Percentiles rank a stretch among this genome's conserved stretches.
Evolutionary conservation across 92 coral and sea anemone species (phyloP).

Genomic region (Siderastrea siderea): DNA sequence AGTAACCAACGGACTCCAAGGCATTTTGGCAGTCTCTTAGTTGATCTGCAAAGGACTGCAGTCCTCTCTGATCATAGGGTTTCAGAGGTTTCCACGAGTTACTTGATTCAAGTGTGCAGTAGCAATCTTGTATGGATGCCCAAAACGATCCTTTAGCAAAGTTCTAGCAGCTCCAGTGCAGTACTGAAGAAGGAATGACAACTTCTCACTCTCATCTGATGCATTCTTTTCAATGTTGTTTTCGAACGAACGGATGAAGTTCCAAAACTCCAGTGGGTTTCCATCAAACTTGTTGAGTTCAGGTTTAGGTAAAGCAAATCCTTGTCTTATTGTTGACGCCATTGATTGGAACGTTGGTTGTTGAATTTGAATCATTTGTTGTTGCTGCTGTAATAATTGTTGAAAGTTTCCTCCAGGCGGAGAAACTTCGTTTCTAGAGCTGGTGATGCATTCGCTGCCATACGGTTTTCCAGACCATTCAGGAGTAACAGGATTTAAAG

Average conservation of each 20-base stretch:
- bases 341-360: not conserved
- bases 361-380: not conserved
- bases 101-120: conserved; percentile 26
- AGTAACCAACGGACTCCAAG: conserved; percentile 55
- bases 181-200: conserved; percentile 53
- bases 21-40: conserved; percentile 49
- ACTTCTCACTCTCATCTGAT: conserved; percentile 21
- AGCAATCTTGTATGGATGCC: conserved; percentile 57
- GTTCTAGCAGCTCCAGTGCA: conserved; percentile 57
- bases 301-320: conserved; percentile 51
- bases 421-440: not conserved
- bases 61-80: conserved; percentile 24
- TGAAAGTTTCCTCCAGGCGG: not conserved
- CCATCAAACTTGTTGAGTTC: conserved; percentile 51
- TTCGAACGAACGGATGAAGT: conserved; percentile 52
- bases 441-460: not conserved
- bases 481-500: not conserved
- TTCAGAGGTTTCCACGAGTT: conserved; percentile 63
- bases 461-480: not conserved
- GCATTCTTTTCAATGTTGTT: not conserved
- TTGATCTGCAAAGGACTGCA: conserved; percentile 36
- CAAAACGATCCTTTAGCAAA: conserved; percentile 61
- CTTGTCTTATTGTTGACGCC: conserved; percentile 28
- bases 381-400: not conserved
- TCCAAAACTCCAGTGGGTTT: conserved; percentile 49